Base-by-base conservation (phyloP, 2,113 vertebrate species). In the Gasterosteus nipponicus region DNA sequence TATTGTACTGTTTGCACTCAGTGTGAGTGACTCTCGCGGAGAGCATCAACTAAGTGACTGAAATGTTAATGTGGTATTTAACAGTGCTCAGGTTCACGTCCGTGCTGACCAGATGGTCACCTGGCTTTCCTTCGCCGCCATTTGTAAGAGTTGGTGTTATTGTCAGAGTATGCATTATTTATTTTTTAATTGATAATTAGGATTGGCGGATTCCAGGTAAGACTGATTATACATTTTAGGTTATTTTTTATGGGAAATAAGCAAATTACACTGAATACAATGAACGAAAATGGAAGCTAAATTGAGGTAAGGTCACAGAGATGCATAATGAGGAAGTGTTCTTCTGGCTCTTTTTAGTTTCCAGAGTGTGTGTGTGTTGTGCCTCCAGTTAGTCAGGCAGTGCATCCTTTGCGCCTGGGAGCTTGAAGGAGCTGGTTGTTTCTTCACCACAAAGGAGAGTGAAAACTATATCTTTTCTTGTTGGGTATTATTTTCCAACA, bases 51-150 rank as follows among this genome's bases (percentile, higher is more conserved):
- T 74, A 59, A 88, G 83, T 76, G 70, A 67, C 70, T 78, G 22
- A 79, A 85, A 87, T 84, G 85, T 79, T 85, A 85, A 88, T 82
- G 53, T 31, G 22, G 51, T 38, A 78, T 82, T 82, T 82, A 77
- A 80, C 67, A 72, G 61, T 14, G n/a, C 56, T 69, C 54, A 19
- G 54, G 73, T 79, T 80, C 67, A 31, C 51, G 69, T 77, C 47
- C n/a, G 60, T 11, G 10, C 44, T 51, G 41, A 44, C 46, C 61
- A 68, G 65, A 77, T 51, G 63, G 70, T 60, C 63, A 49, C 39
- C 68, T 59, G 49, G 57, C 78, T 35, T 31, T 46, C 14, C 15
- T 57, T 38, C 33, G 35, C 58, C 68, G 12, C 22, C 71, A 68
- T 65, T 44, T 62, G 33, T 57, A 14, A 6, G 19, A 41, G 8